Conservation (phyloP, 2,113 vertebrate species). For the Cervus canadensis region DNA sequence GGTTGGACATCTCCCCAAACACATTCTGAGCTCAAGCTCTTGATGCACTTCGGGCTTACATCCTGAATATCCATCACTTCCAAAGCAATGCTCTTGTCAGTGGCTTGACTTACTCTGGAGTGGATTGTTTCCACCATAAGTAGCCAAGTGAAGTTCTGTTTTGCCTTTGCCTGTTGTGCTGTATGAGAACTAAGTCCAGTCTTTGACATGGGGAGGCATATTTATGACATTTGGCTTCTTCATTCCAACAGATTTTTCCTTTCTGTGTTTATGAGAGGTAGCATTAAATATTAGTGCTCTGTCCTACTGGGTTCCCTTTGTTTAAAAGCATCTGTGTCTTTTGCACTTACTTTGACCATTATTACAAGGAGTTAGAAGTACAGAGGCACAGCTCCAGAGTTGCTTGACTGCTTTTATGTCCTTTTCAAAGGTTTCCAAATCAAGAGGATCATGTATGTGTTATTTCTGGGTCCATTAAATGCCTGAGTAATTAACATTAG, state of each 20-base stretch:
- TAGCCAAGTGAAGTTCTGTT: conserved; percentile 47
- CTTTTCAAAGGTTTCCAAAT: conserved; percentile 74
- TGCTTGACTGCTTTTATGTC: conserved; percentile 75
- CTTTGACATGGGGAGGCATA: conserved; percentile 43
- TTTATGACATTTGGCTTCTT: conserved; percentile 64
- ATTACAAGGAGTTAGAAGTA: conserved; percentile 70
- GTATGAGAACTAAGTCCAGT: conserved; percentile 32
- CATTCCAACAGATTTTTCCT: conserved; percentile 59
- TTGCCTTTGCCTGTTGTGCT: conserved; percentile 34
- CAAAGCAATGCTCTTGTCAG: conserved; percentile 31
- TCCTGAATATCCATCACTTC: conserved; percentile 13
- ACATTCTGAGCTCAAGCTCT: background rate
- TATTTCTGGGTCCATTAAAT: conserved; percentile 78
- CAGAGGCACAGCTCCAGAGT: conserved; percentile 54
- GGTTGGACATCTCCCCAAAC: background rate
- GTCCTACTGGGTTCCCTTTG: conserved; percentile 51
- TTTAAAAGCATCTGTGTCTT: conserved; percentile 71
- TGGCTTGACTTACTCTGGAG: background rate
- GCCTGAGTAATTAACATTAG: conserved; percentile 77
- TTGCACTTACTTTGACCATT: conserved; percentile 73
- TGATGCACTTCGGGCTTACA: background rate
- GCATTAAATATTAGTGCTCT: conserved; percentile 36
- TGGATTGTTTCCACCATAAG: conserved; percentile 27
- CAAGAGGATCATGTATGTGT: conserved; percentile 71
- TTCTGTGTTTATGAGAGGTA: conserved; percentile 62